Evolutionary conservation across 2,888 invertebrate genomes (phyloP), one percentile per base, ranked within the genome.

Genomic region (Andrena bicolor): DNA sequence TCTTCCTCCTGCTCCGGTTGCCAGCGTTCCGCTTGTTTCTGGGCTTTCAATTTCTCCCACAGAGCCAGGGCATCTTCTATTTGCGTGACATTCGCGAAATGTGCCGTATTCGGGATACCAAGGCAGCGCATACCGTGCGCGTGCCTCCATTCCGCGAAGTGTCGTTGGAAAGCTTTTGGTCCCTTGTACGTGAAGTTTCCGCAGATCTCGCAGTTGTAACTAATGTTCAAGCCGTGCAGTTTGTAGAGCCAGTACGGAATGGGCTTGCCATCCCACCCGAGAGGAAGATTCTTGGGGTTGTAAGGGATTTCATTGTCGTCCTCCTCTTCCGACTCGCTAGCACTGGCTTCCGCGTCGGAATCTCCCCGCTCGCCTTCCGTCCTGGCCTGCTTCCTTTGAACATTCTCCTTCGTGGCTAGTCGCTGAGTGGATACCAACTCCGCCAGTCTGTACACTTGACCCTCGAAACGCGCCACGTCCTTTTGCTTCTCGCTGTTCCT

Each of bases 211-310:
- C 99, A 99, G 80, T 98, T 98, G 94, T 99, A 99, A 93, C 98
- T 99, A 83, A 99, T 99, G 94, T 99, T 99, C 10, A 99, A 95
- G 0, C 99, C 99, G 92, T 99, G 99, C 6, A 99, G 95, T 94
- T 99, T 99, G 95, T 99, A 99, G 74, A 99, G 94, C 99, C 99
- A 99, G 94, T 99, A 99, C 0, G 99, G 99, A 86, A 97, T 97
- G 0, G 97, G 97, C 93, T 99, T 99, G 74, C 99, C 99, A 94
- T 99, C 99, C 99, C 99, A 99, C 0, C 99, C 99, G 0, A 99
- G 96, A 0, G 99, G 99, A 75, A 99, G 95, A 95, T 99, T 99
- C 94, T 99, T 99, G 0, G 99, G 99, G 95, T 99, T 99, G 94
- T 99, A 99, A 0, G 99, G 99, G 48, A 99, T 98, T 92, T 99